Base-by-base conservation (phyloP, 1,140 invertebrate genomes). In the Trichonephila clavata region DNA sequence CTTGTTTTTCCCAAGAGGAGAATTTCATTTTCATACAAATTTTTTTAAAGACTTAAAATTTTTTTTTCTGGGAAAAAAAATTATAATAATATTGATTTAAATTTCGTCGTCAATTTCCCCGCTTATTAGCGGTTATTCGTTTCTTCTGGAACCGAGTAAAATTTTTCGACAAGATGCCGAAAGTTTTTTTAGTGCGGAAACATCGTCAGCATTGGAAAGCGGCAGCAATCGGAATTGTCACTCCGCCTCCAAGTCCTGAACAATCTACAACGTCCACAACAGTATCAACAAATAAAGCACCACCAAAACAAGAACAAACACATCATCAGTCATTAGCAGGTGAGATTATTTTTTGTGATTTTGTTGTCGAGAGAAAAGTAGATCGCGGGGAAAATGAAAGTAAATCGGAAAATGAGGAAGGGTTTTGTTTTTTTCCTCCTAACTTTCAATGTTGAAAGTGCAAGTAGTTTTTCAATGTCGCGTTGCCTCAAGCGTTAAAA, bases 181-280 rank as follows among this genome's bases (percentile, higher is more conserved):
- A 86, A 91, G 77, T 57, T 24, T 94, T 94, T 32, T 77, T 94
- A n/a, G 83, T 94, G 16, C 71, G 93, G 27, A 90, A 94, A 59
- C 50, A 39, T 39, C 71, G 50, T 86, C 32, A 71, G 27, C 50
- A 57, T 18, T 32, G 61, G 27, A 63, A 63, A 57, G 39, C 59
- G 16, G 57, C 84, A n/a, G 21, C 86, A 5, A 43, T 50, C 8
- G 80, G 93, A 61, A 59, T 90, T 61, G 93, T 94, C 14, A 94
- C 93, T 24, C 93, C 93, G 32, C 93, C 93, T 16, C 93, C 93
- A 39, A 94, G 93, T 91, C 93, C 93, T 3, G 93, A 94, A 39
- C 88, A 91, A n/a, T 8, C 27, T 65, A 81, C 57, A n/a, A 60
- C 50, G 21, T 16, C 57, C 57, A 32, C n/a, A 50, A 88, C 20